Base-by-base conservation (phyloP, 2,888 invertebrate genomes). In the Noctua janthina region DNA sequence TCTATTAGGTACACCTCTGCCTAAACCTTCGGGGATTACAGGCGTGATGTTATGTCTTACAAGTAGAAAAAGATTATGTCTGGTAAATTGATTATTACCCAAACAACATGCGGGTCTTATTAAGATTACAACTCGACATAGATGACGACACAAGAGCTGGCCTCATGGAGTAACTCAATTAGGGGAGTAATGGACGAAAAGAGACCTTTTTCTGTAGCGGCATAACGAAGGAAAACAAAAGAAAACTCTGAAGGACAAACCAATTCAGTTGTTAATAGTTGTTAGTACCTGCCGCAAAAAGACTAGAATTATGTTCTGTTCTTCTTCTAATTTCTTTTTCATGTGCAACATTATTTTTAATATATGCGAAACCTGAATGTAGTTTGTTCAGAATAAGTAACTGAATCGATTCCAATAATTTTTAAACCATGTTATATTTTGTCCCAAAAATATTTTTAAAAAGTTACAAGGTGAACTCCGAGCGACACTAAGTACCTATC, bases 101-200 rank as follows among this genome's bases (percentile, higher is more conserved):
- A n/a, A 8, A 43, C 23, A 72, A n/a, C 11, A 17, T 72, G 15
- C 2, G 2, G 35, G 17, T 49, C 17, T 1, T 62, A 59, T 20
- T 66, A n/a, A 2, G 15, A 11, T 39, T 13, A 68, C 17, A 56
- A 49, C 23, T 43, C 13, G 23, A 59, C 56, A 80, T 10, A 51
- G 11, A 68, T 68, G 49, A 39, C 39, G 51, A 23, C 62, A 81
- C 11, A 43, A 69, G 23, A 10, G 17, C 29, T 35, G 35, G 23
- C 11, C 6, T 56, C 35, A 20, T 46, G n/a, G 20, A 80, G 54
- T 81, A 81, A 79, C 81, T 62, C 6, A 78, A 62, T 78, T 51
- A 78, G 56, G 29, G 29, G 10, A 20, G 49, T 79, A 51, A 51
- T 79, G 56, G 51, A 15, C 17, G 20, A 2, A 35, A n/a, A 20